These are phyloP conservation scores for Tolmerus cingulatus DNA, from an alignment of 2,888 invertebrate genomes.

Conservation along the genomic window DNA sequence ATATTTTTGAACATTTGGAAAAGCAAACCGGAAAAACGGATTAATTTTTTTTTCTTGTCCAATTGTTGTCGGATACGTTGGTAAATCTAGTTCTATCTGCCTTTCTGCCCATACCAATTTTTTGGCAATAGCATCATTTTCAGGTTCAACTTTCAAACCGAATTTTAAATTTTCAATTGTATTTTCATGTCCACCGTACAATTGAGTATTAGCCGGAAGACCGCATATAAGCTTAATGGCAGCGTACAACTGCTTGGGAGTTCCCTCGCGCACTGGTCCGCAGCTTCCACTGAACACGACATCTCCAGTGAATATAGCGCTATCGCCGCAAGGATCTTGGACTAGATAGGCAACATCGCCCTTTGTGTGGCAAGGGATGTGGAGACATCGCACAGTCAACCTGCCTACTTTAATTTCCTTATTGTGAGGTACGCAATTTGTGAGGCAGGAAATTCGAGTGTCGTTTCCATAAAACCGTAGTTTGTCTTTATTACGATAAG, in stretches of 20 bases:
- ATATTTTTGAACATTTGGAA: constrained; percentile 72
- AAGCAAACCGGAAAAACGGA: constrained; percentile 92
- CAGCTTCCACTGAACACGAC: constrained; percentile 96
- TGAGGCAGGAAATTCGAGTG: constrained; percentile 78
- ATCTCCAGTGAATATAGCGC: constrained; percentile 95
- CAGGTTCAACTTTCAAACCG: constrained; percentile 84
- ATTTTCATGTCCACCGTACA: constrained; percentile 98
- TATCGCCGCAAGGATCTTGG: constrained; percentile 65
- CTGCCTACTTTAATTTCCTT: constrained; percentile 77
- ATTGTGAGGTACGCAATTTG: constrained; percentile 77
- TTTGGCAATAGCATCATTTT: constrained; percentile 73
- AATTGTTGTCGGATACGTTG: constrained; percentile 94
- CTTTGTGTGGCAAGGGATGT: constrained; percentile 95
- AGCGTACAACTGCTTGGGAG: constrained; percentile 89
- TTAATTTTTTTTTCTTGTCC: constrained; percentile 86
- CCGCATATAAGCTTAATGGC: constrained; percentile 76
- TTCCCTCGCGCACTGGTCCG: constrained; percentile 97
- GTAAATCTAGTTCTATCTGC: constrained; percentile 70
- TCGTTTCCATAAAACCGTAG: constrained; percentile 79
- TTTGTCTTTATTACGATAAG: constrained; percentile 64
- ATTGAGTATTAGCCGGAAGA: constrained; percentile 86
- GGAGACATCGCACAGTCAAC: constrained; percentile 80
- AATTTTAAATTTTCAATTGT: constrained; percentile 89
- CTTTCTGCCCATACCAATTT: constrained; percentile 77
- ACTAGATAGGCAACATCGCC: constrained; percentile 96